Base-by-base conservation (phyloP, 1,140 invertebrate genomes). In the Sitobion miscanthi region DNA sequence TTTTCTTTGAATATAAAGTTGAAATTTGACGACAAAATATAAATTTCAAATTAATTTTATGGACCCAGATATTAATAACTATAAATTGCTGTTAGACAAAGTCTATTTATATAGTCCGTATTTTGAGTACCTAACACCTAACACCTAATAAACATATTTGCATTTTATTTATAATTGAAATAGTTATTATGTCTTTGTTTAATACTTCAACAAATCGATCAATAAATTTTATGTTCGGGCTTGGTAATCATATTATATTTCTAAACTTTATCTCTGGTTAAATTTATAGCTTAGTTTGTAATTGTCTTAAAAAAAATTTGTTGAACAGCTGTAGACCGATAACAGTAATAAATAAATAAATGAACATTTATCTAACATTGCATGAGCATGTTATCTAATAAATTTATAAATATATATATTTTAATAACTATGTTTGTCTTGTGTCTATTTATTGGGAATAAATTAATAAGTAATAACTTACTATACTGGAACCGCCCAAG, bases 301-400 rank as follows among this genome's bases (percentile, higher is more conserved):
- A 30, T 49, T 49, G 6, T n/a, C 20, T 87, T 54, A 8, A 52
- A 52, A 52, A 49, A 30, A 86, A 86, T 14, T n/a, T 45, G 42
- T n/a, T 20, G n/a, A 47, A 49, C 14, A 87, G 25, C 85, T 87
- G 83, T 45, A 42, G n/a, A 77, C 21, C n/a, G n/a, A 35, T n/a
- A 77, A n/a, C n/a, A 77, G n/a, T 77, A 77, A 77, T 69, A 69
- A 69, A 69, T 69, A 69, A 69, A 69, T n/a, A 77, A 77, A 77
- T 77, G 30, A n/a, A 77, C 4, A n/a, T 77, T 77, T n/a, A 77
- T 77, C 30, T n/a, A 0, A 69, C 30, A n/a, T 69, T 69, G 30
- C 30, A 5, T n/a, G 11, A n/a, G 11, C 62, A n/a, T n/a, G n/a
- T 69, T 69, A 42, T 42, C 42, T 14, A n/a, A n/a, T 69, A 69